These are phyloP conservation scores for Rhinogobius similis DNA, from an alignment of 2,113 vertebrate genomes.

Conservation along the genomic window DNA sequence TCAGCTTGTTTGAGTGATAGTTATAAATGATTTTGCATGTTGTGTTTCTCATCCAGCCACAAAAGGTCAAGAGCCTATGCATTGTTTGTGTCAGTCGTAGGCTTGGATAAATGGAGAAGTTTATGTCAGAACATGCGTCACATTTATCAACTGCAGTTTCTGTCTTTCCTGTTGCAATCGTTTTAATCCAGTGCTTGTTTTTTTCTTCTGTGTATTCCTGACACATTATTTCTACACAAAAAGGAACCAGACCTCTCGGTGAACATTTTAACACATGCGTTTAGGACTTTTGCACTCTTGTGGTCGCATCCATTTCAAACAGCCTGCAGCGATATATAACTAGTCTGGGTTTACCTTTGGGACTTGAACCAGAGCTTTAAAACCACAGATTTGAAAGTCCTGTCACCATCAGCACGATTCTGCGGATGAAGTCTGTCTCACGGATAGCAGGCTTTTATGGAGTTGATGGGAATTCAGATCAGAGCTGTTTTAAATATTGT, in stretches of 20 bases:
- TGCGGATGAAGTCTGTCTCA: slow-evolving; percentile 18
- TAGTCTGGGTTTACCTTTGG: slow-evolving; percentile 12
- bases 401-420: background rate
- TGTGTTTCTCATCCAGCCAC: background rate
- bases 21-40: background rate
- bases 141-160: too few species aligned
- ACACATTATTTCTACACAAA: background rate
- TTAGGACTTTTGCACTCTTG: too few species aligned
- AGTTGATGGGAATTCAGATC: slow-evolving; percentile 20
- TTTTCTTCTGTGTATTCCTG: background rate
- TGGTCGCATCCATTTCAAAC: background rate
- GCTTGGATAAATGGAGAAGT: background rate
- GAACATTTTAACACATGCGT: background rate
- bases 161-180: too few species aligned
- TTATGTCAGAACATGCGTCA: too few species aligned
- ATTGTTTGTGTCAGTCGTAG: background rate
- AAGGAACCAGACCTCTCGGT: background rate
- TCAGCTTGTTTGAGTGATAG: background rate
- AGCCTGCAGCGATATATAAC: background rate
- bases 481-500: background rate
- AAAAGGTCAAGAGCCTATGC: background rate
- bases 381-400: slow-evolving; percentile 7
- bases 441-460: slow-evolving; percentile 28
- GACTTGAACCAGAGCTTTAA: slow-evolving; percentile 13
- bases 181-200: background rate